Percentiles rank a stretch among this genome's conserved stretches.
Conservation (phyloP, 37 sponge, comb jelly and placozoan species). For the Eunapius fragilis region DNA sequence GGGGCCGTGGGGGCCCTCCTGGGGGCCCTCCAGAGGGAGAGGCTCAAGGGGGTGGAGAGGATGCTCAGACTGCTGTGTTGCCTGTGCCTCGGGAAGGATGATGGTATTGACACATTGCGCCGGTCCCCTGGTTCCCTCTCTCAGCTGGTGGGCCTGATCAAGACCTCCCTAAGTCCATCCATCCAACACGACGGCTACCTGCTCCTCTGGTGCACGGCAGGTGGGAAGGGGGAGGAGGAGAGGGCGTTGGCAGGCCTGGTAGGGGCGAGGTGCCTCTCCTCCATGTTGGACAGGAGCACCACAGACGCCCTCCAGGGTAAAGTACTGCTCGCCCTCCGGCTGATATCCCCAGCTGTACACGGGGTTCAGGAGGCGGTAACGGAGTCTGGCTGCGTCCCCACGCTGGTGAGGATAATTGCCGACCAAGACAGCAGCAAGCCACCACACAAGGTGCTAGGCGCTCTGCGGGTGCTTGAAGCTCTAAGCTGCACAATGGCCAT, state of each 20-base stretch:
- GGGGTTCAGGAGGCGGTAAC: slow-evolving; percentile 24
- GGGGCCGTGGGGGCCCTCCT: not conserved
- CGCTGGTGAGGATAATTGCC: slow-evolving; percentile 8
- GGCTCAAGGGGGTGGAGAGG: not conserved
- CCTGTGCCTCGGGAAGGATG: slow-evolving; percentile 16
- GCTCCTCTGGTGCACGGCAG: slow-evolving; percentile 33
- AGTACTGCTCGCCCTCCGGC: not conserved
- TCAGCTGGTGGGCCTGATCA: slow-evolving; percentile 15
- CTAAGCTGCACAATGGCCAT: slow-evolving; percentile 15
- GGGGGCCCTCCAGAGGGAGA: not conserved
- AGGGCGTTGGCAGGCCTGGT: slow-evolving; percentile 26
- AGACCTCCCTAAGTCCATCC: not conserved
- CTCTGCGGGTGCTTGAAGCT: slow-evolving; percentile 25
- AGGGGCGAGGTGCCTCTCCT: slow-evolving; percentile 15
- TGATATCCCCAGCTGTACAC: slow-evolving; percentile 15
- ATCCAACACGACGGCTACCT: slow-evolving; percentile 9
- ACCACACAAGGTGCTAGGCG: not conserved
- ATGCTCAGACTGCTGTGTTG: not conserved
- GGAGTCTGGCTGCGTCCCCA: not conserved
- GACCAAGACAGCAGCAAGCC: not conserved
- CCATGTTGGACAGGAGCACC: not conserved
- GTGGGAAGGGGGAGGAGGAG: not conserved
- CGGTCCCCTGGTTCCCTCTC: not conserved
- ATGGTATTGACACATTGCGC: slow-evolving; percentile 3
- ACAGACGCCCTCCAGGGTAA: not conserved